Evolutionary conservation across 2,113 vertebrate species (phyloP).

Genomic region (Chaetops frenatus): DNA sequence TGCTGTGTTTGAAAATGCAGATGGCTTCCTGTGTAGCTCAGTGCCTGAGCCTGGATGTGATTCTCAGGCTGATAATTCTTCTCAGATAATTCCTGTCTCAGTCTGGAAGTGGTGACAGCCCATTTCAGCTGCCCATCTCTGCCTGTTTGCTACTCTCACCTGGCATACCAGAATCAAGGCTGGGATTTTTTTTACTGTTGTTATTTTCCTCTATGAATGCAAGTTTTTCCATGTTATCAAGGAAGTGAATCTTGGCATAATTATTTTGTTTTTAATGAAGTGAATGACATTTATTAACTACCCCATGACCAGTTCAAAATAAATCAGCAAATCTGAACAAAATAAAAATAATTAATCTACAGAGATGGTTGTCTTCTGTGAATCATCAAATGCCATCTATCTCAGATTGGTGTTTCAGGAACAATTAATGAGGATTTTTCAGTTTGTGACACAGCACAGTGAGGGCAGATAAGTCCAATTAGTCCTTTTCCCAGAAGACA

Average conservation of each 20-base stretch:
- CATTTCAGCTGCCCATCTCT: not conserved
- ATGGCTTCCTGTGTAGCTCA: not conserved
- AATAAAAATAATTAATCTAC: constrained; percentile 65
- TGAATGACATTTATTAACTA: constrained; percentile 72
- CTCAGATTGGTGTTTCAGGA: constrained; percentile 33
- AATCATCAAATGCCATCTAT: constrained; percentile 66
- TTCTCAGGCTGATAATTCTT: not conserved
- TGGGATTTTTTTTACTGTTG: accelerated
- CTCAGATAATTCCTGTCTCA: not conserved
- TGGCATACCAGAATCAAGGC: not conserved
- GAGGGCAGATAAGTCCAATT: constrained; percentile 47
- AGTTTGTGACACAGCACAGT: constrained; percentile 9
- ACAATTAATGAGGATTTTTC: constrained; percentile 63
- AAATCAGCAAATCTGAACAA: constrained; percentile 15
- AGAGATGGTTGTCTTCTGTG: constrained; percentile 55
- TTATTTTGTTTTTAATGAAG: constrained; percentile 63
- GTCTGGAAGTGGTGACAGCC: not conserved
- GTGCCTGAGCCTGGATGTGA: not conserved
- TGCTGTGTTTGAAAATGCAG: not conserved
- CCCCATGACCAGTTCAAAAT: constrained; percentile 31
- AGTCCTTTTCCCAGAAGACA: constrained; percentile 32
- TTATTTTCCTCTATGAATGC: not conserved
- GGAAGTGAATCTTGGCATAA: not conserved
- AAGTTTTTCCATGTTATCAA: not conserved
- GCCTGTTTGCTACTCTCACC: not conserved